These are phyloP conservation scores for Numenius arquata DNA, from an alignment of 2,113 vertebrate species.

Conservation along the genomic window DNA sequence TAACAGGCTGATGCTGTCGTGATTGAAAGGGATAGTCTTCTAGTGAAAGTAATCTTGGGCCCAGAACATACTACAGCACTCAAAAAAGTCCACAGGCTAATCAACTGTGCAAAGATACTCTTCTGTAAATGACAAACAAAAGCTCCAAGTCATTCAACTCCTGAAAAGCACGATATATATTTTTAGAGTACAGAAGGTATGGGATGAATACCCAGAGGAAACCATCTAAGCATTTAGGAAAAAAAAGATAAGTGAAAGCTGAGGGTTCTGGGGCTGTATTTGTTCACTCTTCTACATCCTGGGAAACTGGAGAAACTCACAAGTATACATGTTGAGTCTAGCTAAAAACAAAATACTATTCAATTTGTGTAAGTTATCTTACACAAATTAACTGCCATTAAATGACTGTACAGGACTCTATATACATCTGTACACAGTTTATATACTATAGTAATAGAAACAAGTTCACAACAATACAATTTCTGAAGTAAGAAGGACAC, in stretches of 20 bases:
- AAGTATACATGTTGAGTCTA: background rate
- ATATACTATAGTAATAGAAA: background rate
- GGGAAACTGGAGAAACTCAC: background rate
- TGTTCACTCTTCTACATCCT: background rate
- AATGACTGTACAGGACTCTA: background rate
- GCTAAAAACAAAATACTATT: background rate
- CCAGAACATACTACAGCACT: background rate
- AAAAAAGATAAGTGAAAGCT: background rate
- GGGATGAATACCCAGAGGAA: background rate
- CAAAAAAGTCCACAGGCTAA: conserved; percentile 7
- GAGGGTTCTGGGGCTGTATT: background rate
- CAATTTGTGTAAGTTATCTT: background rate
- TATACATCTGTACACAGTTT: background rate
- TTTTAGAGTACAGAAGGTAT: background rate
- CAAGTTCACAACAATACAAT: background rate
- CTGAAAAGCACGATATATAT: background rate
- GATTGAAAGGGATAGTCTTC: background rate
- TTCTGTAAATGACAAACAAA: background rate
- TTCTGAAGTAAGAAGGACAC: background rate
- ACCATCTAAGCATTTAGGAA: background rate
- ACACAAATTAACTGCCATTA: background rate
- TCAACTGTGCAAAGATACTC: background rate
- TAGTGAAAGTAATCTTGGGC: background rate
- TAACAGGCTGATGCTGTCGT: conserved; percentile 24
- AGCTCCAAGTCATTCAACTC: background rate